phyloP scores from a whole-genome alignment of 53 echinoderm and acorn worm species.

The Arbacia lixula region DNA sequence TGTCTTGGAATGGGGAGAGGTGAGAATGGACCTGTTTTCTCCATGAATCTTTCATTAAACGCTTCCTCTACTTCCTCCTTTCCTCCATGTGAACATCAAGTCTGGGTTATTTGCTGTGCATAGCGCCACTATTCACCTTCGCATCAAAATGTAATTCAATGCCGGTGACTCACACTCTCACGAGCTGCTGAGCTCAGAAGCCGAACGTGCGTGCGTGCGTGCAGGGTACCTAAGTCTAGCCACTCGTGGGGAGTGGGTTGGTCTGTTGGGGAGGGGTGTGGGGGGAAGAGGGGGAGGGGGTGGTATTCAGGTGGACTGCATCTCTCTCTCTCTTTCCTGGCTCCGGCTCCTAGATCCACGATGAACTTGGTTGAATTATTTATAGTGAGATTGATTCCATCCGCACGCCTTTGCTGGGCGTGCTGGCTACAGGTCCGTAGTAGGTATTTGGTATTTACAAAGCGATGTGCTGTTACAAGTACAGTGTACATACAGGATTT shows the following conservation, averaged over 20 bases:
- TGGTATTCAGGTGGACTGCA: too few relatives aligned
- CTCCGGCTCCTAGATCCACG: too few relatives aligned
- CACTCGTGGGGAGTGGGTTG: slow-evolving; percentile 17
- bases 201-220: background rate
- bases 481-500: too few relatives aligned
- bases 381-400: slow-evolving; percentile 18
- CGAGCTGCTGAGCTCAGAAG: background rate
- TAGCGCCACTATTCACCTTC: slow-evolving; percentile 28
- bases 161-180: slow-evolving; percentile 22
- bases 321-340: too few relatives aligned
- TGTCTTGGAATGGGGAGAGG: too few relatives aligned
- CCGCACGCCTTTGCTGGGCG: slow-evolving; percentile 9
- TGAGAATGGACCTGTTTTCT: too few relatives aligned
- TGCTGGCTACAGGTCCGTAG: slow-evolving; percentile 15
- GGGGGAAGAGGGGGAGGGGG: too few relatives aligned
- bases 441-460: too few relatives aligned
- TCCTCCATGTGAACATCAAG: slow-evolving; percentile 5
- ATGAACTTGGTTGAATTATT: slow-evolving; percentile 17
- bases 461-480: too few relatives aligned
- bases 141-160: slow-evolving; percentile 24
- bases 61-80: slow-evolving; percentile 13
- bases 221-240: slow-evolving; percentile 18
- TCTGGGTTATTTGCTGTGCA: slow-evolving; percentile 18
- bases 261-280: too few relatives aligned
- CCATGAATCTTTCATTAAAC: too few relatives aligned